A percentile compares a stretch with the other conserved stretches of the same genome.
Conservation (phyloP, 1,140 invertebrate genomes). For the Drosophila ficusphila region DNA sequence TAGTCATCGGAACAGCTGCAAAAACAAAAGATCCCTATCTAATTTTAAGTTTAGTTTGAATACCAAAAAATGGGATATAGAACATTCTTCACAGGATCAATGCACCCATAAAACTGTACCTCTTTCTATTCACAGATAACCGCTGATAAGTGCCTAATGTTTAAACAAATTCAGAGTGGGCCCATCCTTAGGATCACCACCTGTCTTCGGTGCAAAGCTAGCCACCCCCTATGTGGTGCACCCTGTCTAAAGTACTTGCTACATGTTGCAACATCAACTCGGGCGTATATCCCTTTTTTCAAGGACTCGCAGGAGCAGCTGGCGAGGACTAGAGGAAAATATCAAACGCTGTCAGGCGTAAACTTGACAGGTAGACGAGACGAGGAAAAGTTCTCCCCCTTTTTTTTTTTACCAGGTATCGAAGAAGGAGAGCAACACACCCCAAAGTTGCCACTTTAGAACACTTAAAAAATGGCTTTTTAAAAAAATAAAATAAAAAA, state of each 20-base stretch:
- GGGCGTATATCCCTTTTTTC: slow-evolving; percentile 61
- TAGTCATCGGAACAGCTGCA: not conserved
- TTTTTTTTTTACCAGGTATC: slow-evolving; percentile 12
- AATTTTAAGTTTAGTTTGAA: not conserved
- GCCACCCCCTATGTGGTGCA: slow-evolving; percentile 56
- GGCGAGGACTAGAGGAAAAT: slow-evolving; percentile 42
- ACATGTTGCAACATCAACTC: slow-evolving; percentile 51
- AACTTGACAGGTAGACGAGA: slow-evolving; percentile 72
- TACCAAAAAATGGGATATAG: not conserved
- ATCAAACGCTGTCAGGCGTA: slow-evolving; percentile 70
- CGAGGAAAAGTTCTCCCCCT: slow-evolving; percentile 57
- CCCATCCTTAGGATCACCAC: slow-evolving; percentile 42
- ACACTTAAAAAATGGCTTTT: slow-evolving; percentile 22
- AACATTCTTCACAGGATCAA: not conserved
- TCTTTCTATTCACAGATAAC: slow-evolving; percentile 27
- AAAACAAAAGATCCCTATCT: not conserved
- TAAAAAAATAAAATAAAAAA: too few species aligned
- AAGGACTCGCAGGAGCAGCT: slow-evolving; percentile 63
- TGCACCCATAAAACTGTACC: slow-evolving; percentile 29
- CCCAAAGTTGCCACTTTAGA: slow-evolving; percentile 49
- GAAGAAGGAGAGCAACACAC: slow-evolving; percentile 26
- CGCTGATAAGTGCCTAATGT: slow-evolving; percentile 54
- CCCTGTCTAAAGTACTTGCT: slow-evolving; percentile 13
- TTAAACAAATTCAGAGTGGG: slow-evolving; percentile 59
- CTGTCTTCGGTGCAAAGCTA: slow-evolving; percentile 58